phyloP scores from a whole-genome alignment of 2,113 vertebrate genomes.

The Archilochus colubris region DNA sequence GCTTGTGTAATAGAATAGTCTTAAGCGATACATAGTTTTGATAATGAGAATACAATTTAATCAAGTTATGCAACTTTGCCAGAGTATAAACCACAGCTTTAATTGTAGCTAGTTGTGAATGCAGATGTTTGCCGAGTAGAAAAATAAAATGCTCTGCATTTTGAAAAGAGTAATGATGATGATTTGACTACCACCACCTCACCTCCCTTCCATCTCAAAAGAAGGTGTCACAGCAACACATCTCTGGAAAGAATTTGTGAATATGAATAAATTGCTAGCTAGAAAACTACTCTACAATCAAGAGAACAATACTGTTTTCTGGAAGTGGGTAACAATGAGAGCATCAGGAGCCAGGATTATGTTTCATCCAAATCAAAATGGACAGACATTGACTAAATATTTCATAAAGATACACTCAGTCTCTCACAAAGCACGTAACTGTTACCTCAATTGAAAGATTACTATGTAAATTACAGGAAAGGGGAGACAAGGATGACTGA shows the following conservation, averaged over 20 bases:
- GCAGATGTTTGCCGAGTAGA: not conserved
- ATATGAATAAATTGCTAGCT: not conserved
- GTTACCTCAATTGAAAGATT: not conserved
- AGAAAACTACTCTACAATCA: not conserved
- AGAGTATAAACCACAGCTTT: not conserved
- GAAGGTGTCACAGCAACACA: not conserved
- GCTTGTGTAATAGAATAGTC: not conserved
- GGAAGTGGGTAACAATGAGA: not conserved
- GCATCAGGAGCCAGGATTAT: not conserved
- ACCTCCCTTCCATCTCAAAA: not conserved
- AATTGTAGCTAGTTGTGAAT: not conserved
- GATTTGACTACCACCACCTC: not conserved
- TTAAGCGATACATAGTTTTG: not conserved
- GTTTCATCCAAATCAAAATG: not conserved
- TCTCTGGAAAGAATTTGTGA: not conserved
- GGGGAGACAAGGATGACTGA: not conserved
- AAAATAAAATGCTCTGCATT: not conserved
- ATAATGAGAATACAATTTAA: not conserved
- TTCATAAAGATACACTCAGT: not conserved
- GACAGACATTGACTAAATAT: not conserved
- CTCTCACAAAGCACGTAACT: not conserved
- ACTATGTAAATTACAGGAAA: not conserved
- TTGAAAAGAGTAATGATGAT: not conserved
- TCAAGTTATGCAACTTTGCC: not conserved
- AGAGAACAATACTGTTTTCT: not conserved